phyloP scores from a whole-genome alignment of 2,888 invertebrate species.

The Rapana venosa region DNA sequence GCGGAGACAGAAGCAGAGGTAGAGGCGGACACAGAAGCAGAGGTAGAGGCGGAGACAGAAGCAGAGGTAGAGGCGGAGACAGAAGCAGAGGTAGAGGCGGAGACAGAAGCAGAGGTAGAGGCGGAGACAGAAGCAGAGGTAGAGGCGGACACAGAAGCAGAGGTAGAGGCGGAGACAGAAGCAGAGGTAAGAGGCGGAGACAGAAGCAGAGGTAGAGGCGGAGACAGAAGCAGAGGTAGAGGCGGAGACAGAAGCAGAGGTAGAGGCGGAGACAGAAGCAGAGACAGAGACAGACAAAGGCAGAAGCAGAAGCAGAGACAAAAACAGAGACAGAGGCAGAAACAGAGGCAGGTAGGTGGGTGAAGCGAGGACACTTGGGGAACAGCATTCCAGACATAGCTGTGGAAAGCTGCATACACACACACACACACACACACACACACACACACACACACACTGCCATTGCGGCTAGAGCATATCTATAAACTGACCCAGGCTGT shows the following conservation, averaged over 20 bases:
- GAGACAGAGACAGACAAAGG: not conserved
- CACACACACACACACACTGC: not conserved
- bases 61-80: not conserved
- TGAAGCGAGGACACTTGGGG: not conserved
- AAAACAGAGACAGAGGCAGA: not conserved
- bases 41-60: too few relatives aligned
- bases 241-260: too few relatives aligned
- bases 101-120: not conserved
- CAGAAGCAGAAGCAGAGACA: not conserved
- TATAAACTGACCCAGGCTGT: too few relatives aligned
- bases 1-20: too few relatives aligned
- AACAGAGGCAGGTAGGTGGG: not conserved
- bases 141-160: not conserved
- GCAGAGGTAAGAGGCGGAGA: not conserved
- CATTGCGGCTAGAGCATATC: too few relatives aligned
- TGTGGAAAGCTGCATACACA: not conserved
- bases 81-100: not conserved
- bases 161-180: not conserved
- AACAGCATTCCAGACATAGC: not conserved
- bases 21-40: too few relatives aligned
- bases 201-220: too few relatives aligned
- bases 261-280: too few relatives aligned
- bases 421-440: slow-evolving; percentile 1
- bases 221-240: too few relatives aligned
- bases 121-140: too few relatives aligned